These are phyloP conservation scores for Lasiurus cinereus DNA, from an alignment of 2,113 vertebrate genomes.

Conservation along the genomic window DNA sequence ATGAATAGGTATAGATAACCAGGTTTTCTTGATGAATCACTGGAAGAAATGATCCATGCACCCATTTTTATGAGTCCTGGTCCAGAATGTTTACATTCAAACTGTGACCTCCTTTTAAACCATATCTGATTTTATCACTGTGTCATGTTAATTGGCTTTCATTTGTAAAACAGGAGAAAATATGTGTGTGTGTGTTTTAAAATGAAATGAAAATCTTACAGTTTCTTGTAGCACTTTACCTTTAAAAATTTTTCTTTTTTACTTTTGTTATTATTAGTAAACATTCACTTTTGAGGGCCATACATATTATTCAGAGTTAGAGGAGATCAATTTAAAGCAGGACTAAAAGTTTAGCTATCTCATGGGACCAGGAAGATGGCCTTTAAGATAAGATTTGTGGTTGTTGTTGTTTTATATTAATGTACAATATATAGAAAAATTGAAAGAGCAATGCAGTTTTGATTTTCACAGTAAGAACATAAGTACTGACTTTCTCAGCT, in stretches of 20 bases:
- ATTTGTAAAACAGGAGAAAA: neutral
- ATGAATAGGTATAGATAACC: neutral
- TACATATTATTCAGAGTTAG: neutral
- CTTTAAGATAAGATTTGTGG: neutral
- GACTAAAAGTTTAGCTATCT: neutral
- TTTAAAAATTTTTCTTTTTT: neutral
- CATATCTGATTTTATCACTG: neutral
- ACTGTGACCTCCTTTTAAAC: neutral
- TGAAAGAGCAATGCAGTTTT: constrained; percentile 20
- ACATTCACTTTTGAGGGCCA: neutral
- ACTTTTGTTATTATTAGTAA: neutral
- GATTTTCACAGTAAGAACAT: constrained; percentile 7
- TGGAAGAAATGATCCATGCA: neutral
- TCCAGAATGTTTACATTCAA: neutral
- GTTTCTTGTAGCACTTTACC: neutral
- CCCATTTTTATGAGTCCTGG: neutral
- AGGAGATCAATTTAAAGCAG: neutral
- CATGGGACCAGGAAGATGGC: neutral
- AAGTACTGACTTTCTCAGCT: neutral
- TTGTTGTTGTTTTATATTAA: neutral
- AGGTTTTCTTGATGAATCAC: neutral
- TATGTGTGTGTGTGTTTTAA: neutral
- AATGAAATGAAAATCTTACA: neutral
- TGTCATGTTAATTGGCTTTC: constrained; percentile 2
- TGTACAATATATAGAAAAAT: constrained; percentile 1